Percentiles rank a stretch among this genome's conserved stretches.
Evolutionary conservation across 2,113 vertebrate genomes (phyloP).

Genomic region (Neopipo cinnamomea): DNA sequence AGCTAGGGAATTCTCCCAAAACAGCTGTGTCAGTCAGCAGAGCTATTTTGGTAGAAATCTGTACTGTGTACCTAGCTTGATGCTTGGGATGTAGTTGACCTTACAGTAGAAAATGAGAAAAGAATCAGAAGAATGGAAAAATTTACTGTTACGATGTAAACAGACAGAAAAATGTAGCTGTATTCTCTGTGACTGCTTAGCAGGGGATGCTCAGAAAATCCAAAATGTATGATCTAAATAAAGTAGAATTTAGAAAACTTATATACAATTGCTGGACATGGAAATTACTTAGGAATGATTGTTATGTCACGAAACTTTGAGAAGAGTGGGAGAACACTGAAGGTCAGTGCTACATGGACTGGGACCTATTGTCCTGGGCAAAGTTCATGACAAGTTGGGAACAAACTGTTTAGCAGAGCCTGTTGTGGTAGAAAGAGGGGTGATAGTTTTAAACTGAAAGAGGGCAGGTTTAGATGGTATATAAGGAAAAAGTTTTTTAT

Average conservation of each 20-base stretch:
- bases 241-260: not conserved
- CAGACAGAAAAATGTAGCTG: not conserved
- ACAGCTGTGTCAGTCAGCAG: constrained; percentile 28
- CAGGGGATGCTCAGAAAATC: not conserved
- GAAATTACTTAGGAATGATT: not conserved
- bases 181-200: not conserved
- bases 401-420: not conserved
- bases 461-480: not conserved
- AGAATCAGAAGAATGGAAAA: not conserved
- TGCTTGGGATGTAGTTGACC: not conserved
- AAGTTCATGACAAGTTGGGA: not conserved
- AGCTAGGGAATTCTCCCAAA: constrained; percentile 26
- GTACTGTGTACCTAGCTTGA: not conserved
- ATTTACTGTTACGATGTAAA: not conserved
- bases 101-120: constrained; percentile 15
- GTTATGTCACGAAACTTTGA: not conserved
- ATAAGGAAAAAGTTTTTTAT: not conserved
- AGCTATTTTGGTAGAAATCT: constrained; percentile 33
- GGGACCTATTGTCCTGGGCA: not conserved
- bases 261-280: not conserved
- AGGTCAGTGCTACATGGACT: not conserved
- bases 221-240: not conserved
- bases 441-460: not conserved
- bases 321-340: not conserved
- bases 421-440: not conserved